Conservation (phyloP, 2,113 vertebrate genomes). For the Pachycephala philippinensis region DNA sequence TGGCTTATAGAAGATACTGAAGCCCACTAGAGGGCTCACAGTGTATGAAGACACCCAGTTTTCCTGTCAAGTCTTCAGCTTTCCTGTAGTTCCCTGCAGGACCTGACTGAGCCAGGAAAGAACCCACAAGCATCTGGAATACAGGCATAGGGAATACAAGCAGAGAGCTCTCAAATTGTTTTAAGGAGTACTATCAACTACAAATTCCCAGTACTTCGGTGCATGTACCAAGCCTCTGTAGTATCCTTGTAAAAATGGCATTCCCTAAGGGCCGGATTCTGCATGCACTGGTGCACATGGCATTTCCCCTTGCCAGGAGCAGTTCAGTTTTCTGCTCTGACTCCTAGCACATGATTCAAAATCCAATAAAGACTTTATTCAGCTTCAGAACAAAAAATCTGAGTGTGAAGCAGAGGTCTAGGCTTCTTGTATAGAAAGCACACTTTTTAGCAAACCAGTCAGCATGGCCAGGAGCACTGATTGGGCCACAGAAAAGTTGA, state of each 20-base stretch:
- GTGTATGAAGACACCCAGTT: background rate
- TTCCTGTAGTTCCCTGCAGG: background rate
- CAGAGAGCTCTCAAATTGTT: background rate
- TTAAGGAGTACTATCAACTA: rapidly evolving
- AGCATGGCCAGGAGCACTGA: rapidly evolving
- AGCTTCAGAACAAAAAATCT: background rate
- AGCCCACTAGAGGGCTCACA: background rate
- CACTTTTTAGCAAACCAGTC: background rate
- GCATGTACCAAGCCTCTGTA: background rate
- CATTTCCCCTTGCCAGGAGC: background rate
- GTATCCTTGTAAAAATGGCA: rapidly evolving
- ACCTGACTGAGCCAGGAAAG: background rate
- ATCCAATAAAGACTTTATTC: background rate
- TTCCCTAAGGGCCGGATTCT: background rate
- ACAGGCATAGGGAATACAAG: background rate
- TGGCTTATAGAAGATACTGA: rapidly evolving
- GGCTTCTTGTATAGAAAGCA: rapidly evolving
- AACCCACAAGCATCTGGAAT: background rate
- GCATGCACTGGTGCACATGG: background rate
- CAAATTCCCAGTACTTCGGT: background rate
- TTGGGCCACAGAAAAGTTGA: background rate
- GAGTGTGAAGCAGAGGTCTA: background rate
- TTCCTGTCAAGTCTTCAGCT: background rate
- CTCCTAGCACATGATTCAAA: background rate
- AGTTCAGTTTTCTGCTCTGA: background rate